Conservation (phyloP, 2,113 vertebrate species). For the Gymnorhina tibicen region DNA sequence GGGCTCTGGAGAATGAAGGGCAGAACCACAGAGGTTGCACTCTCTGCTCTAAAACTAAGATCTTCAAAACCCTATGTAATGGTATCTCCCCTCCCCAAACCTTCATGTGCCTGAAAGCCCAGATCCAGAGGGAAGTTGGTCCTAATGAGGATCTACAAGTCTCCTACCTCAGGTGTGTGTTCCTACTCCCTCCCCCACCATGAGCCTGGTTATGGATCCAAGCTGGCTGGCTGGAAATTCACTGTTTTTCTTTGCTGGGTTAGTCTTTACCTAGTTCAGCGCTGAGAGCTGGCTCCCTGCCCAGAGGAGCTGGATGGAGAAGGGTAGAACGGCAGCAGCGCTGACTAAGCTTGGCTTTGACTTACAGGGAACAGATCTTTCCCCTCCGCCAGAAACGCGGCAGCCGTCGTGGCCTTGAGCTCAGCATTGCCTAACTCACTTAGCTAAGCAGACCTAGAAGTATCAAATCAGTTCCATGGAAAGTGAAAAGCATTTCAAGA, state of each 20-base stretch:
- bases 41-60: neutral
- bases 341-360: constrained; percentile 37
- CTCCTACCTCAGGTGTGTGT: neutral
- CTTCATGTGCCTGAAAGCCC: neutral
- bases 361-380: constrained; percentile 5
- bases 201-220: accelerated
- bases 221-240: neutral
- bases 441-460: neutral
- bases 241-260: neutral
- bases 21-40: neutral
- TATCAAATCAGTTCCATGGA: neutral
- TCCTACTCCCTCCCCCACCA: neutral
- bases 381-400: accelerated
- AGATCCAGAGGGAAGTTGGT: neutral
- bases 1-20: neutral
- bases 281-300: neutral
- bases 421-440: neutral
- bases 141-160: neutral
- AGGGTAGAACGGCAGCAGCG: neutral
- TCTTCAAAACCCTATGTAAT: neutral
- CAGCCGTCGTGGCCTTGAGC: neutral
- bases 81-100: neutral
- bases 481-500: neutral
- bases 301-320: neutral
- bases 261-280: neutral